Base-by-base conservation (phyloP, 1,140 invertebrate species). In the Megalopta genalis region DNA sequence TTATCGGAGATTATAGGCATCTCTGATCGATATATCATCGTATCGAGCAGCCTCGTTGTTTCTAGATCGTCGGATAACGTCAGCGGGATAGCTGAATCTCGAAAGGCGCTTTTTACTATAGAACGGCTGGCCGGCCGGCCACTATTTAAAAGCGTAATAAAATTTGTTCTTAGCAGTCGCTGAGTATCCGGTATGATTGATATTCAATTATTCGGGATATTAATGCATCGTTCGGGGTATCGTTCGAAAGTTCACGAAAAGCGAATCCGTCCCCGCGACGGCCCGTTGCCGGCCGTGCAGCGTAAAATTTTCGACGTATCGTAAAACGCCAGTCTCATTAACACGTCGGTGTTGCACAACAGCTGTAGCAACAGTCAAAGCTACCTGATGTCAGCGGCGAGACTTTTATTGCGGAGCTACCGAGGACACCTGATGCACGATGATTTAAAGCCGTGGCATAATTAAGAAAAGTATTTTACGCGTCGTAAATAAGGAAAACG, bases 401-500 rank as follows among this genome's bases (percentile, higher is more conserved):
- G 66, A 86, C 63, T 78, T 86, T 86, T 82, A 86, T 64, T 65
- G 32, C 70, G 16, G 42, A 46, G 62, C 82, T 68, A 60, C 70
- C 49, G 57, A 60, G n/a, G 67, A 64, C 78, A 14, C 54, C 52
- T 59, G 81, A 68, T 68, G 46, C 59, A 10, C 49, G 52, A 46
- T 82, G 64, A 83, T 80, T 77, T 76, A 77, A 52, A n/a, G 42
- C 64, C 49, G 25, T 66, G 65, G 80, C 80, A 77, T 77, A 82
- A 86, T 80, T 82, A 65, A 70, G 42, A 42, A 57, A 82, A 25
- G 59, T 46, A 49, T 77, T 85, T 85, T 76, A 84, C 57, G 71
- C 27, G 37, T 64, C 80, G 78, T 85, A 80, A 85, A 86, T 64
- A 74, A 23, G 21, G 25, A 18, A 68, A 42, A 32, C 23, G 52